Evolutionary conservation across 2,888 invertebrate species (phyloP).

Genomic region (Bombylius major): DNA sequence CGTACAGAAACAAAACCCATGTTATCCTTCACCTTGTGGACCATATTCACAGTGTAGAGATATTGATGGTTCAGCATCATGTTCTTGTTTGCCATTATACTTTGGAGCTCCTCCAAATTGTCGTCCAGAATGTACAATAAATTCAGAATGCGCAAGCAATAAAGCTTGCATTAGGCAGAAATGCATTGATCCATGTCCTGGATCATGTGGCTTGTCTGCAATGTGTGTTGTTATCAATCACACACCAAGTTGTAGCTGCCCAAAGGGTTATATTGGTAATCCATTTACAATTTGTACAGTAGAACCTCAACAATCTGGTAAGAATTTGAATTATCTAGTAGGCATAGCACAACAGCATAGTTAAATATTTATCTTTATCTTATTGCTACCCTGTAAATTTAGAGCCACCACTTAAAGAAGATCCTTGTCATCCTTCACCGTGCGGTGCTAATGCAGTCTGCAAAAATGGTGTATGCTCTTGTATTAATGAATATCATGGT

Average conservation of each 20-base stretch:
- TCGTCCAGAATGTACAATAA: slow-evolving; percentile 63
- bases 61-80: slow-evolving; percentile 51
- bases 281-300: slow-evolving; percentile 57
- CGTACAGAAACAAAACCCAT: slow-evolving; percentile 42
- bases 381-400: neutral
- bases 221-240: slow-evolving; percentile 62
- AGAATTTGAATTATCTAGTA: neutral
- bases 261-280: slow-evolving; percentile 59
- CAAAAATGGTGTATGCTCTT: slow-evolving; percentile 57
- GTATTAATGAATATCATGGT: slow-evolving; percentile 62
- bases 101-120: slow-evolving; percentile 65
- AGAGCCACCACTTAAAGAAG: slow-evolving; percentile 19
- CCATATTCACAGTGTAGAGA: slow-evolving; percentile 61
- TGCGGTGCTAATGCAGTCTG: slow-evolving; percentile 70
- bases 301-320: slow-evolving; percentile 33
- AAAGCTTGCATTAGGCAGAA: slow-evolving; percentile 59
- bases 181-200: slow-evolving; percentile 65
- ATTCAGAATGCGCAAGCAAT: slow-evolving; percentile 58
- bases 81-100: slow-evolving; percentile 58
- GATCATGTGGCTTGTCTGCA: slow-evolving; percentile 60
- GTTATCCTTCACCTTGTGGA: slow-evolving; percentile 68
- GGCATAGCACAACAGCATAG: too few relatives aligned
- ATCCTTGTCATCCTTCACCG: slow-evolving; percentile 62
- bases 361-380: neutral
- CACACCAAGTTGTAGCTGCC: slow-evolving; percentile 63